phyloP scores from a whole-genome alignment of 2,797 vertebrate genomes.

The Emydoidea blandingii region DNA sequence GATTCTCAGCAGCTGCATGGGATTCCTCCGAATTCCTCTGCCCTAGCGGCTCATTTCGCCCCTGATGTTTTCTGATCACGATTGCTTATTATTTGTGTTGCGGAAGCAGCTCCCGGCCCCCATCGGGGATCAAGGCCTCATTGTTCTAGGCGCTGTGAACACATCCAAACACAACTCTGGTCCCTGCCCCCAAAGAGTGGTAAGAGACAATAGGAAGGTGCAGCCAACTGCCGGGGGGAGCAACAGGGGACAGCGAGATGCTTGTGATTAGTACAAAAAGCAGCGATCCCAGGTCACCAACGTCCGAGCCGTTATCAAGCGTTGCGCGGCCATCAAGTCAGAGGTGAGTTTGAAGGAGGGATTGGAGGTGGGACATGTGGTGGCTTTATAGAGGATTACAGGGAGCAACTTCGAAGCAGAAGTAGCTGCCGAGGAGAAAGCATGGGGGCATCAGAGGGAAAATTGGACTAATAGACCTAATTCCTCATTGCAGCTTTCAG shows the following conservation, averaged over 20 bases:
- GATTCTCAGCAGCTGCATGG: not conserved
- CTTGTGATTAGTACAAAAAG: not conserved
- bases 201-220: not conserved
- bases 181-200: not conserved
- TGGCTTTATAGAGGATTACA: not conserved
- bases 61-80: not conserved
- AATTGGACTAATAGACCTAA: not conserved
- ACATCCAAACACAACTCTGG: not conserved
- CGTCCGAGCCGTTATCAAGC: rapidly evolving
- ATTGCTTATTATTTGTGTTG: not conserved
- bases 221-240: not conserved
- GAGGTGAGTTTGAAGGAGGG: not conserved
- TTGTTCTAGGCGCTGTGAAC: not conserved
- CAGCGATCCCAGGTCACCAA: rapidly evolving
- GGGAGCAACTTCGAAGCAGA: not conserved
- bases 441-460: not conserved
- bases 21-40: not conserved
- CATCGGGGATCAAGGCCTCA: rapidly evolving
- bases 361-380: not conserved
- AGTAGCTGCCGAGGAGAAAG: not conserved
- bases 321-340: not conserved
- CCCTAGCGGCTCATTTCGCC: not conserved
- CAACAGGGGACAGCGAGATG: not conserved
- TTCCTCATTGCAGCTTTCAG: not conserved
- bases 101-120: not conserved